Evolutionary conservation across 2,888 invertebrate genomes (phyloP).

Genomic region (Aricia artaxerxes): DNA sequence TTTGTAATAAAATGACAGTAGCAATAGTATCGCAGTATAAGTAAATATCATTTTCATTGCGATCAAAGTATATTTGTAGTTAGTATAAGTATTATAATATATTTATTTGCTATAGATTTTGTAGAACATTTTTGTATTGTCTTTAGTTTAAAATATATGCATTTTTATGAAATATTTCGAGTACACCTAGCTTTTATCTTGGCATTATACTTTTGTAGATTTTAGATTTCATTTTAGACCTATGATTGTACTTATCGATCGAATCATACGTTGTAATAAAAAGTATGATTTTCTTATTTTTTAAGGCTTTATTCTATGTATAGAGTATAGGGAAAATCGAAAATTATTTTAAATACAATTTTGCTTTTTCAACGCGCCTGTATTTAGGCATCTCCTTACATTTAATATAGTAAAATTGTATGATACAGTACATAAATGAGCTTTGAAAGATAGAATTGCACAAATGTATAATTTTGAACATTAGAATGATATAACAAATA

Average conservation of each 20-base stretch:
- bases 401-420: background rate
- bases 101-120: background rate
- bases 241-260: background rate
- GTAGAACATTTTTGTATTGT: background rate
- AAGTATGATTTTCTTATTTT: background rate
- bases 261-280: background rate
- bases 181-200: background rate
- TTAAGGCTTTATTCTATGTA: background rate
- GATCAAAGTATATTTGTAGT: background rate
- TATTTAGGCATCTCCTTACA: background rate
- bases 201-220: background rate
- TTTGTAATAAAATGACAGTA: background rate
- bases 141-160: background rate
- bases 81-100: background rate
- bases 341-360: background rate
- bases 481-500: slow-evolving; percentile 6
- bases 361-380: background rate
- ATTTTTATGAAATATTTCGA: background rate
- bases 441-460: slow-evolving; percentile 14
- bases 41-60: background rate
- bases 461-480: slow-evolving; percentile 22
- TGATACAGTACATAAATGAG: background rate
- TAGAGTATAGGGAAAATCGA: background rate
- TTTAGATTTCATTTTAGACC: background rate
- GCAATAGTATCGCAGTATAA: background rate